Percentiles rank a stretch among this genome's conserved stretches.
Conservation (phyloP, 1,140 invertebrate species). For the Diachasma alloeum region DNA sequence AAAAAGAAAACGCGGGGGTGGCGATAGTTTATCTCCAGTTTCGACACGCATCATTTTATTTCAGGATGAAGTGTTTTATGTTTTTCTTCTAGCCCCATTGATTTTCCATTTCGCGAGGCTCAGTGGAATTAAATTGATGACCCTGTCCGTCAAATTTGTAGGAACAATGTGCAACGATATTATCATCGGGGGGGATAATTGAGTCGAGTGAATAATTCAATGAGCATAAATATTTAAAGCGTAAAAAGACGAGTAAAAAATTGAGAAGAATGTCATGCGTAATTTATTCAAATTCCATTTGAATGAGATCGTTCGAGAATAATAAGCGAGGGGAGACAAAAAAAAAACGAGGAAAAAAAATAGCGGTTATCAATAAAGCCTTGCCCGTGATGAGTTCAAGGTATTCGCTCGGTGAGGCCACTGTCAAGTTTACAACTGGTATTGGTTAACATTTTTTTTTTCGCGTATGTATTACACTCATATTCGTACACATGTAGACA, state of each 20-base stretch:
- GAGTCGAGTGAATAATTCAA: too few relatives aligned
- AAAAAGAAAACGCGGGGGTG: background rate
- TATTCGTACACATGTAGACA: background rate
- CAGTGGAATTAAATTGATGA: too few relatives aligned
- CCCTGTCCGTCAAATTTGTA: too few relatives aligned
- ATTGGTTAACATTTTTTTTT: background rate
- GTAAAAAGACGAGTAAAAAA: background rate
- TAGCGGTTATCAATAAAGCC: slow-evolving; percentile 16
- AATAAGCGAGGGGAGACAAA: background rate
- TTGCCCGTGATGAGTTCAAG: slow-evolving; percentile 23
- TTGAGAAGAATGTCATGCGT: background rate
- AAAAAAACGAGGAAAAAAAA: background rate
- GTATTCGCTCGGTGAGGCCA: slow-evolving; percentile 15
- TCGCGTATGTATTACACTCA: background rate
- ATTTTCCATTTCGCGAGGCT: too few relatives aligned
- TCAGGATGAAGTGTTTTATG: too few relatives aligned
- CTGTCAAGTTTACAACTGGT: slow-evolving; percentile 17
- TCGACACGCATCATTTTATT: too few relatives aligned
- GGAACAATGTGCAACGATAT: too few relatives aligned
- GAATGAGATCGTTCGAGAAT: background rate
- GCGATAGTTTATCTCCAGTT: background rate
- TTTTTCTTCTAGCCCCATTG: too few relatives aligned
- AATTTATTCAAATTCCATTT: background rate
- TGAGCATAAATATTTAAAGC: background rate
- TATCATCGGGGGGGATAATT: too few relatives aligned